Percentiles rank a stretch among this genome's conserved stretches.
These are phyloP conservation scores for Etheostoma nigrum DNA, from an alignment of 2,797 vertebrate species.

Conservation along the genomic window DNA sequence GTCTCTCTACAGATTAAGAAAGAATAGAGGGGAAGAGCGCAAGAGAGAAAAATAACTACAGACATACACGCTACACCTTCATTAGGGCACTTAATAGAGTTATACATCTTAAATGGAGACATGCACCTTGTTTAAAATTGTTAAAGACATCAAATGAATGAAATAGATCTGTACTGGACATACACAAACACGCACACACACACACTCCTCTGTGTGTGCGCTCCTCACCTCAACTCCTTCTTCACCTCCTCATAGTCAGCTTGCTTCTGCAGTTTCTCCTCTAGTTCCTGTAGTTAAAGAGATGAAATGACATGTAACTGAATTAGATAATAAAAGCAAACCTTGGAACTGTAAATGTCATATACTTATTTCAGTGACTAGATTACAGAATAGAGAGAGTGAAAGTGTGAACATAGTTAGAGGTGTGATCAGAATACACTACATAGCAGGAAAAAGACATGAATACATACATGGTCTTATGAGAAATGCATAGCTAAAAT, in stretches of 20 bases:
- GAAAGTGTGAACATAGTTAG: neutral
- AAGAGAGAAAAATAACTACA: constrained; percentile 25
- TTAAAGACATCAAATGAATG: constrained; percentile 57
- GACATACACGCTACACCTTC: constrained; percentile 42
- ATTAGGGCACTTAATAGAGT: constrained; percentile 40
- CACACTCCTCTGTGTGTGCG: constrained; percentile 1
- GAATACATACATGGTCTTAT: neutral
- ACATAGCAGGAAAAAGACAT: neutral
- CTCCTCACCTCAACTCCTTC: constrained; percentile 96
- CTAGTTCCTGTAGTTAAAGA: constrained; percentile 89
- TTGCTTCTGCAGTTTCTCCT: constrained; percentile 97
- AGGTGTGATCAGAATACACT: constrained; percentile 24
- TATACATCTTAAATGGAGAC: constrained; percentile 56
- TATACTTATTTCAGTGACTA: constrained; percentile 16
- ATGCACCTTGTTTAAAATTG: constrained; percentile 44
- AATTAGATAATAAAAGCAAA: constrained; percentile 11
- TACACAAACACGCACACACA: constrained; percentile 12
- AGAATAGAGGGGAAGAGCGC: neutral
- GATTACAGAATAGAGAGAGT: neutral
- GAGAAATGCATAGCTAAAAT: constrained; percentile 3
- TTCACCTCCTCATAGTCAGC: constrained; percentile 98
- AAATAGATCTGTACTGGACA: constrained; percentile 39
- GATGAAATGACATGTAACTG: neutral
- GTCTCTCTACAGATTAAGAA: constrained; percentile 46
- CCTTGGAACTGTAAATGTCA: neutral